Evolutionary conservation across 2,113 vertebrate species (phyloP).

Genomic region (Cyprinus carpio): DNA sequence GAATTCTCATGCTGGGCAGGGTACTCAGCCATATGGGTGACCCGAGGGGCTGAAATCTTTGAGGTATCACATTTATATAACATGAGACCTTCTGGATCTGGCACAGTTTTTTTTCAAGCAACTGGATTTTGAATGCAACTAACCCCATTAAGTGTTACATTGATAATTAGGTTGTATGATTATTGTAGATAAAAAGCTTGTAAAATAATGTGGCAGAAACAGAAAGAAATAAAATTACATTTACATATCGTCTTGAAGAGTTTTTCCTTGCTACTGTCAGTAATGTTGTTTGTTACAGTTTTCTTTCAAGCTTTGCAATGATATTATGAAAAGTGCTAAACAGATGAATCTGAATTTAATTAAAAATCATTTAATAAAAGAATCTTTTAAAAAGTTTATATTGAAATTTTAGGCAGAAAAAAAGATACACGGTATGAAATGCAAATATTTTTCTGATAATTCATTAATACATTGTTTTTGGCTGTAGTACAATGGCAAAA

Average conservation of each 20-base stretch:
- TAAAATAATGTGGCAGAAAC: too few relatives aligned
- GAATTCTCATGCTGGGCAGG: slow-evolving; percentile 10
- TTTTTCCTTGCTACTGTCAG: background rate
- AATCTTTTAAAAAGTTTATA: too few relatives aligned
- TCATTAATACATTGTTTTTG: background rate
- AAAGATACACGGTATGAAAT: too few relatives aligned
- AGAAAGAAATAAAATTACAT: background rate
- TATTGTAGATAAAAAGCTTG: too few relatives aligned
- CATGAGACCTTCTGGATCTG: background rate
- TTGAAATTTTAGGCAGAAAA: too few relatives aligned
- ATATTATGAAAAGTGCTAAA: background rate
- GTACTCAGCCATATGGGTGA: background rate
- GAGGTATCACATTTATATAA: slow-evolving; percentile 6
- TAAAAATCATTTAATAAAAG: background rate
- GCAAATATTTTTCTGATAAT: too few relatives aligned
- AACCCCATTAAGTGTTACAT: background rate
- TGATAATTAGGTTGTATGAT: background rate
- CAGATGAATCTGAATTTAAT: background rate
- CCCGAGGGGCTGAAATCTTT: background rate
- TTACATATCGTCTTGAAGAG: background rate
- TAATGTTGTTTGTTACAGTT: background rate
- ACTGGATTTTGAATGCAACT: background rate
- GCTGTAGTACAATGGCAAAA: background rate
- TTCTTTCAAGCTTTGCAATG: background rate
- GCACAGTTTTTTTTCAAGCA: background rate